phyloP scores from a whole-genome alignment of 2,888 invertebrate genomes.

The Argyra leucocephala region DNA sequence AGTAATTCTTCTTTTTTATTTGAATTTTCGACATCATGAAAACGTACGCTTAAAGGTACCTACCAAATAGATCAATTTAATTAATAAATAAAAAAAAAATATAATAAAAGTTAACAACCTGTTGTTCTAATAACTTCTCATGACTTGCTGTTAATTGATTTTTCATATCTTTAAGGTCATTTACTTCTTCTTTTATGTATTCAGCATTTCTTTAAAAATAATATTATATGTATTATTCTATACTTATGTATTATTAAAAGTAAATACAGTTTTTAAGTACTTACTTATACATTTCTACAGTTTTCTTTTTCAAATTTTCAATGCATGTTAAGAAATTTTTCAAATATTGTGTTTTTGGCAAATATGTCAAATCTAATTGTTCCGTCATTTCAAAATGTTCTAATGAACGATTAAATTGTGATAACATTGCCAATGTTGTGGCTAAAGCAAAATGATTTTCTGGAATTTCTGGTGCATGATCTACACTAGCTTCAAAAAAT shows the following conservation, averaged over 20 bases:
- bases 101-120: conserved; percentile 24
- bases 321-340: conserved; percentile 37
- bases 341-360: conserved; percentile 34
- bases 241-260: too few species aligned
- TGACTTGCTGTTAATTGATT: conserved; percentile 34
- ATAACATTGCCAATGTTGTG: conserved; percentile 35
- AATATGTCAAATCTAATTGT: conserved; percentile 34
- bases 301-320: conserved; percentile 37
- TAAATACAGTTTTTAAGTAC: conserved; percentile 8
- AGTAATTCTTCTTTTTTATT: conserved; percentile 32
- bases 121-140: conserved; percentile 37
- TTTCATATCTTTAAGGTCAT: conserved; percentile 36
- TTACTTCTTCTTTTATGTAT: conserved; percentile 38
- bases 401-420: conserved; percentile 38
- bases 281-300: conserved; percentile 35
- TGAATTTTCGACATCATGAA: conserved; percentile 31
- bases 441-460: conserved; percentile 40
- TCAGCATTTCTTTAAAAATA: conserved; percentile 35
- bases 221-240: neutral
- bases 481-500: conserved; percentile 35
- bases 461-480: conserved; percentile 35
- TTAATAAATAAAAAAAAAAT: neutral
- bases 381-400: conserved; percentile 37
- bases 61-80: conserved; percentile 16
- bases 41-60: conserved; percentile 37